Evolutionary conservation across 2,888 invertebrate species (phyloP), one percentile per base, ranked within the genome.

Genomic region (Stenotaenia linearis): DNA sequence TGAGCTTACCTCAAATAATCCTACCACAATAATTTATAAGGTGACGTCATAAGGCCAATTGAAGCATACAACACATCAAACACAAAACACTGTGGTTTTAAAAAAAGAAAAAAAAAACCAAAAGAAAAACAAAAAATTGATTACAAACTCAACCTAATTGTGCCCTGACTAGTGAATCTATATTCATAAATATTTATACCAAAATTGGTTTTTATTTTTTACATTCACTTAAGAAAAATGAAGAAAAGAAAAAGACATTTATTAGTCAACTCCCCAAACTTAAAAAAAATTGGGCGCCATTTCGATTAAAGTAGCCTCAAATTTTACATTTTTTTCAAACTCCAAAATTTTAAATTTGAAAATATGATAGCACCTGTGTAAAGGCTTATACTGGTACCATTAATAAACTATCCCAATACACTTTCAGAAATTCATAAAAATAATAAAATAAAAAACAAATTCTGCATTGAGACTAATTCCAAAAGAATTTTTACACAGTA

Each of bases 101-200:
- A 40, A 40, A 40, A 12, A 37, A 37, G 1, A 56, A 56, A 9
- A 50, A 50, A 15, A 50, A 18, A 7, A 18, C 10, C n/a, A 50
- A 50, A 7, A 50, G n/a, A 50, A 4, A 23, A 23, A 56, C 7
- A 56, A 21, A 56, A 56, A 56, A 56, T 9, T 56, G 56, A 56
- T 56, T 56, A 56, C 56, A 56, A 56, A 56, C 56, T 56, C 18
- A 56, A 56, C 56, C 56, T 56, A 56, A 56, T 56, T 56, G 56
- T 56, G 56, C 56, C 56, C 56, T 56, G 56, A 56, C 56, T 56
- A 56, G 56, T 56, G 56, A 56, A 56, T 56, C 56, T 56, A 56
- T 56, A 56, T 40, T 40, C n/a, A 56, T 56, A 56, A 56, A 56
- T 56, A 56, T 40, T 40, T 40, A 40, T 56, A 56, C 56, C 56